These are phyloP conservation scores for Temnothorax unifasciatus DNA, from an alignment of 2,888 invertebrate genomes.

Conservation along the genomic window DNA sequence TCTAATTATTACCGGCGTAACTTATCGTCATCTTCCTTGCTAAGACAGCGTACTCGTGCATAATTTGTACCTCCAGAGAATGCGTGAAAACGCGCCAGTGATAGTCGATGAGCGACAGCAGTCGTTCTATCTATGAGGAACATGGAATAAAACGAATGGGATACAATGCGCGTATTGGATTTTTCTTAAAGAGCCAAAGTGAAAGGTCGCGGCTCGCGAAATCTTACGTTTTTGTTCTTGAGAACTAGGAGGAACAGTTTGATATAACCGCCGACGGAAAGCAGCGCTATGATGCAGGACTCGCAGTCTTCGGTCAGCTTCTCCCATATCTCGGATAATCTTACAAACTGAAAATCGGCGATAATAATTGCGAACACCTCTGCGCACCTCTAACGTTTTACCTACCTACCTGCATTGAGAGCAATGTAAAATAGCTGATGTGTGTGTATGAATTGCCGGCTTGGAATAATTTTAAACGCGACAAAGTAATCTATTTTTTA, in stretches of 20 bases:
- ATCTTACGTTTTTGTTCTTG: constrained; percentile 7
- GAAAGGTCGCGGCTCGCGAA: neutral
- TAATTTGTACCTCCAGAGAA: constrained; percentile 6
- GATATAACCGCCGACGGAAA: neutral
- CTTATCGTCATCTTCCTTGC: constrained; percentile 3
- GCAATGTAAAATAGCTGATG: neutral
- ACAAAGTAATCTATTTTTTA: neutral
- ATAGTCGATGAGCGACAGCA: constrained; percentile 22
- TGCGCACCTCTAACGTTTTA: neutral
- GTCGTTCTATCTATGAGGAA: neutral
- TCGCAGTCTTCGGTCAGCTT: constrained; percentile 6
- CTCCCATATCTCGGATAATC: neutral
- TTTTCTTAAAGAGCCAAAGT: neutral
- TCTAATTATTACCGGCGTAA: constrained; percentile 22
- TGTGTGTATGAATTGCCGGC: neutral
- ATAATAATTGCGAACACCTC: constrained; percentile 19
- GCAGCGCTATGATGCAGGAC: neutral
- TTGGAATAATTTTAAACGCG: neutral
- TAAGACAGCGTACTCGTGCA: constrained; percentile 9
- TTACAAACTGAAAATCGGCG: constrained; percentile 14
- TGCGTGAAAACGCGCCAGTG: constrained; percentile 9
- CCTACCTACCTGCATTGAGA: neutral
- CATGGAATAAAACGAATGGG: neutral
- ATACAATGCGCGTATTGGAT: neutral
- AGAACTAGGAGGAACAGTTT: neutral